These are phyloP conservation scores for Tachystola acroxantha DNA, from an alignment of 2,888 invertebrate genomes.

Conservation along the genomic window DNA sequence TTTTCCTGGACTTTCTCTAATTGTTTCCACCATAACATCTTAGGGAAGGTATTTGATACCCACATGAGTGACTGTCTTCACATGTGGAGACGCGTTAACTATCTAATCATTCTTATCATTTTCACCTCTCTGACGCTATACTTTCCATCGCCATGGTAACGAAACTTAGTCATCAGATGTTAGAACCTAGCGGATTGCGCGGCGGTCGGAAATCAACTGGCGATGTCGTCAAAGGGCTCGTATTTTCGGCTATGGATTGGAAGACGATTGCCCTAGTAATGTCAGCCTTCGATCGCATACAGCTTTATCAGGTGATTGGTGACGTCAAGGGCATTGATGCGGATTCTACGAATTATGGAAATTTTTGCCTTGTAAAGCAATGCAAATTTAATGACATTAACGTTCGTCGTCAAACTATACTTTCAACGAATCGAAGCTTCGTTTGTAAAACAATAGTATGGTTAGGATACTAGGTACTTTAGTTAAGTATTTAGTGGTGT, in stretches of 20 bases:
- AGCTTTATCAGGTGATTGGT: constrained; percentile 58
- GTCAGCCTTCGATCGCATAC: constrained; percentile 48
- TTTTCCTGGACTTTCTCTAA: constrained; percentile 53
- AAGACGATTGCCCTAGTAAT: constrained; percentile 51
- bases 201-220: constrained; percentile 60
- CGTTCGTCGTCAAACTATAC: background rate
- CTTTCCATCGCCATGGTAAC: constrained; percentile 60
- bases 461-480: no score
- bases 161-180: constrained; percentile 30
- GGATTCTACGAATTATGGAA: constrained; percentile 30
- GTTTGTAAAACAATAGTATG: no score
- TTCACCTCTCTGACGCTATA: constrained; percentile 30
- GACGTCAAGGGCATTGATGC: constrained; percentile 54
- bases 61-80: constrained; percentile 28
- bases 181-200: constrained; percentile 45
- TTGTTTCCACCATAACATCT: constrained; percentile 76
- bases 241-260: constrained; percentile 46
- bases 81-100: constrained; percentile 28
- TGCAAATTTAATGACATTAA: background rate
- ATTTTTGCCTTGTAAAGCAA: constrained; percentile 20
- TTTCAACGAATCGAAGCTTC: no score
- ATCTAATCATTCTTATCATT: constrained; percentile 35
- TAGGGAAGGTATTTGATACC: constrained; percentile 30
- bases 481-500: no score
- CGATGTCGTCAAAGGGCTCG: constrained; percentile 47